Base-by-base conservation (phyloP, 2,888 invertebrate species). In the Amiota mariae region DNA sequence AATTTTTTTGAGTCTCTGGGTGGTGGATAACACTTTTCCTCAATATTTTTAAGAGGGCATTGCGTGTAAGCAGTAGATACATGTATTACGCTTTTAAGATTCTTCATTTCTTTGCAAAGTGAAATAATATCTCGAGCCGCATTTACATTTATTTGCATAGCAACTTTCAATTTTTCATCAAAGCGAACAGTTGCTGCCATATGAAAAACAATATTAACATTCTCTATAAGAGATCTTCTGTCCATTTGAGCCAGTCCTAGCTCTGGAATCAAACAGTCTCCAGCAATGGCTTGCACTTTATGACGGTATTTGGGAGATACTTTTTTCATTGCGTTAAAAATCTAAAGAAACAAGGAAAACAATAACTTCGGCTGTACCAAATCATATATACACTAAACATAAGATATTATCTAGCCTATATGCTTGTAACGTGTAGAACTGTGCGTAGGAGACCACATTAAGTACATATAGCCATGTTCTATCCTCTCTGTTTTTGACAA, bases 121-220 rank as follows among this genome's bases (percentile, higher is more conserved):
- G 91, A 88, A 64, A 95, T 88, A 77, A 95, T 90, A 77, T 94
- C 92, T 76, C 92, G 91, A 0, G 94, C 93, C 46, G 94, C 94
- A 63, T 92, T 90, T 0, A 96, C 93, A 89, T 96, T 96, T 88
- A 95, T 94, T 75, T 93, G 92, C 63, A 94, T 92, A 0, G 95
- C 94, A 6, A 92, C 89, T 90, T 93, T 93, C 13, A 96, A 90
- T 77, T 93, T 93, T 87, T 96, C 95, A 87, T 95, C 94, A 87
- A 96, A 96, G 72, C 91, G 88, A 1, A 92, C 91, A 0, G 92
- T 92, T 0, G 92, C 92, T 0, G 92, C 92, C 73, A 91, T 91
- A 79, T 93, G 92, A 79, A 92, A 92, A 4, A 93, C 91, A 67
- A 92, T 89, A 72, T 90, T 86, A 59, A 92, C 92, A 80, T 91